Evolutionary conservation across 2,888 invertebrate genomes (phyloP).

Genomic region (Parochlus steinenii): DNA sequence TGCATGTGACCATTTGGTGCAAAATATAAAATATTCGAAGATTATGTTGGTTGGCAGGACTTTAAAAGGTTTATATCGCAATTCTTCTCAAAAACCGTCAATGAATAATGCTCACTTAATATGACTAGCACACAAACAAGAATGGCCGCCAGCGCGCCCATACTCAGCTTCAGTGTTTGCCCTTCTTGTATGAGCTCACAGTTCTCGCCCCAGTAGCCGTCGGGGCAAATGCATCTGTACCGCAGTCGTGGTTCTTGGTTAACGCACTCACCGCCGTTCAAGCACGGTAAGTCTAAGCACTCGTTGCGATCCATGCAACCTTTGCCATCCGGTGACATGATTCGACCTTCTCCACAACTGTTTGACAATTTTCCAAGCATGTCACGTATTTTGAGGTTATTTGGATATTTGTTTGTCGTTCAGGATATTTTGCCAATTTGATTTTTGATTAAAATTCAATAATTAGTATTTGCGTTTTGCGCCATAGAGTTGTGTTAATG

Average conservation of each 20-base stretch:
- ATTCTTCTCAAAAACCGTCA: no score
- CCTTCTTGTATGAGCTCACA: constrained; percentile 89
- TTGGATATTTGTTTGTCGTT: constrained; percentile 7
- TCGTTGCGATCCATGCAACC: constrained; percentile 93
- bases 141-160: constrained; percentile 93
- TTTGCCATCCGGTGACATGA: constrained; percentile 78
- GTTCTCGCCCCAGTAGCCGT: constrained; percentile 87
- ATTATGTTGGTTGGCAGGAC: no score
- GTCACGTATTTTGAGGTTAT: not conserved
- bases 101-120: constrained; percentile 85
- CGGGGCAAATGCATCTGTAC: constrained; percentile 78
- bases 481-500: not conserved
- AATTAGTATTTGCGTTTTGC: not conserved
- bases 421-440: constrained; percentile 2
- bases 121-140: constrained; percentile 93
- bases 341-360: constrained; percentile 86
- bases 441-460: constrained; percentile 2
- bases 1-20: no score
- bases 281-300: constrained; percentile 83
- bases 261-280: constrained; percentile 82
- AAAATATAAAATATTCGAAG: no score
- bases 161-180: constrained; percentile 86
- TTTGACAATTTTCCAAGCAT: constrained; percentile 1
- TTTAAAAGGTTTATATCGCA: no score
- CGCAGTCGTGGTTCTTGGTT: constrained; percentile 78